Conservation (phyloP, 2,113 vertebrate species). For the Leptosomus discolor region DNA sequence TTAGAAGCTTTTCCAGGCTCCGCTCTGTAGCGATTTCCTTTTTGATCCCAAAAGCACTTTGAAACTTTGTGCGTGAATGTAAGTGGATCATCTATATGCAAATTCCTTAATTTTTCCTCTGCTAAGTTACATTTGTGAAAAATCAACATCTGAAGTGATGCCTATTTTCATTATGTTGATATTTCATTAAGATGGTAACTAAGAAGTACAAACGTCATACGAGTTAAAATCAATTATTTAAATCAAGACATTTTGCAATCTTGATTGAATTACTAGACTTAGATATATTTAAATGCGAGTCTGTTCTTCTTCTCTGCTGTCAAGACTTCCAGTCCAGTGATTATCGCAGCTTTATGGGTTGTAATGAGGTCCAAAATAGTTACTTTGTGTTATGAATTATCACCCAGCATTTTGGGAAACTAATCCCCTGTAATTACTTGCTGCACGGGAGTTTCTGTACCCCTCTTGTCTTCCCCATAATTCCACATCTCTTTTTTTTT, state of each 20-base stretch:
- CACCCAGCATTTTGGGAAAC: background rate
- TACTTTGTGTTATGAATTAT: background rate
- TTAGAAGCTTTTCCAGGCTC: background rate
- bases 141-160: background rate
- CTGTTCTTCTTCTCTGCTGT: background rate
- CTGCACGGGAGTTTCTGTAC: background rate
- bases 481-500: too few species aligned
- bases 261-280: background rate
- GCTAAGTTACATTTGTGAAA: background rate
- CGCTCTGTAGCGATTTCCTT: background rate
- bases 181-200: background rate
- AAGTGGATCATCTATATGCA: background rate
- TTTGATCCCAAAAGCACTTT: background rate
- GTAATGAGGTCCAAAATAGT: background rate
- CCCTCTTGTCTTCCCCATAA: rapidly evolving
- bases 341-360: background rate
- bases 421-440: background rate
- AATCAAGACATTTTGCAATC: background rate
- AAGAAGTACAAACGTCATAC: background rate
- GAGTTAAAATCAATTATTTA: constrained; percentile 1
- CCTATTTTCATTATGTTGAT: background rate
- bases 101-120: background rate
- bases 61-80: background rate
- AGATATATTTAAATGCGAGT: rapidly evolving
- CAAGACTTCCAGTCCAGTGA: background rate